A percentile compares a stretch with the other conserved stretches of the same genome.
Evolutionary conservation across 2,797 vertebrate genomes (phyloP).

Genomic region (Melopsittacus undulatus): DNA sequence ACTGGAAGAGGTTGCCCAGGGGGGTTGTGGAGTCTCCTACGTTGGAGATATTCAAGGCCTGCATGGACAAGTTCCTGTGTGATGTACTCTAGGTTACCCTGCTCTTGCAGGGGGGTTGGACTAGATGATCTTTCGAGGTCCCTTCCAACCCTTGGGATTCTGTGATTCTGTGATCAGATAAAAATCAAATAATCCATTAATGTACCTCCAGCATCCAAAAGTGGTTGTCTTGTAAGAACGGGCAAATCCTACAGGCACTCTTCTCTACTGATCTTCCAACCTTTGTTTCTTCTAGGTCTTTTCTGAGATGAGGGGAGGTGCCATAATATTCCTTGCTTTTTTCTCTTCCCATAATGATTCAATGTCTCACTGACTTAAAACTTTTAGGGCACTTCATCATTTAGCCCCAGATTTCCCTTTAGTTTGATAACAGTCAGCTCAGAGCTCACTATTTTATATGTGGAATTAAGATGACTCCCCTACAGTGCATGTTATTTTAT

Average conservation of each 20-base stretch:
- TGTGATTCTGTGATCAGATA: too few relatives aligned
- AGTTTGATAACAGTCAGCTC: not conserved
- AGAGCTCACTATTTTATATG: not conserved
- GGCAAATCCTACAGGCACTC: not conserved
- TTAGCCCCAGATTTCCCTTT: not conserved
- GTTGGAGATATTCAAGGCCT: too few relatives aligned
- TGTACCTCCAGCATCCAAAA: not conserved
- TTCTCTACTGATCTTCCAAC: not conserved
- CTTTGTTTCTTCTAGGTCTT: not conserved
- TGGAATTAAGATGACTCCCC: not conserved
- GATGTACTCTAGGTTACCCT: too few relatives aligned
- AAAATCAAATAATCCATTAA: not conserved
- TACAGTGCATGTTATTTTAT: not conserved
- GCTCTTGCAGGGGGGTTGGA: too few relatives aligned
- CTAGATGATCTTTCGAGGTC: too few relatives aligned
- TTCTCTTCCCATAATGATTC: not conserved
- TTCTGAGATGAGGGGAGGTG: not conserved
- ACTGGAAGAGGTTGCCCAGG: too few relatives aligned
- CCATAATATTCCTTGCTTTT: not conserved
- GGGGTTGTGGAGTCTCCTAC: too few relatives aligned
- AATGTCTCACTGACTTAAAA: not conserved
- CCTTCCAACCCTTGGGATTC: too few relatives aligned
- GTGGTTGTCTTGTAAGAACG: not conserved
- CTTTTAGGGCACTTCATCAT: not conserved
- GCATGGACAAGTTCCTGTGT: too few relatives aligned